Percentiles rank a stretch among this genome's conserved stretches.
Evolutionary conservation across 1,140 invertebrate genomes (phyloP).

Genomic region (Hydropsyche tenuis): DNA sequence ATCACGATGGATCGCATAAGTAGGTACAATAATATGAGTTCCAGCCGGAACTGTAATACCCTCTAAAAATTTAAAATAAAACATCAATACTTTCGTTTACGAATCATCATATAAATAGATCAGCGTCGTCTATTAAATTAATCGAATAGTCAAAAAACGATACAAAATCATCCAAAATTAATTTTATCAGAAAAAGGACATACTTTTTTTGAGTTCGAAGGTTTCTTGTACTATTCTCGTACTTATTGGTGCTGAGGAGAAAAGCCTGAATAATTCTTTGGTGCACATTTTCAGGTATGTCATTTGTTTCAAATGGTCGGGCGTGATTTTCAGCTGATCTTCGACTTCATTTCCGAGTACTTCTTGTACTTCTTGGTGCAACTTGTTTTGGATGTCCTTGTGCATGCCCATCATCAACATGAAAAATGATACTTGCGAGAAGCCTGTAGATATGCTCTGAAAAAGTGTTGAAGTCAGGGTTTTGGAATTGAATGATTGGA

Average conservation of each 20-base stretch:
- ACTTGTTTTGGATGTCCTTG: slow-evolving; percentile 1
- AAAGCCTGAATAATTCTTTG: slow-evolving; percentile 13
- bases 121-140: too few relatives aligned
- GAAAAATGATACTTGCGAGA: neutral
- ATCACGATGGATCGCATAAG: slow-evolving; percentile 2
- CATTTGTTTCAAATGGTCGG: neutral
- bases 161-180: too few relatives aligned
- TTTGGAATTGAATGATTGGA: too few relatives aligned
- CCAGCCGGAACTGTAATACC: neutral
- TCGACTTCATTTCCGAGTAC: slow-evolving; percentile 18
- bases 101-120: too few relatives aligned
- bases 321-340: neutral
- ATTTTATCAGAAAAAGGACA: neutral
- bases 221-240: neutral
- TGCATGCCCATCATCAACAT: slow-evolving; percentile 30
- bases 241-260: slow-evolving; percentile 10
- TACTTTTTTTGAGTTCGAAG: slow-evolving; percentile 13
- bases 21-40: neutral
- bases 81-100: too few relatives aligned
- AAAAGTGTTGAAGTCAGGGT: too few relatives aligned
- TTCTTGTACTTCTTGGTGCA: slow-evolving; percentile 16
- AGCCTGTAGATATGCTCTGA: slow-evolving; percentile 6
- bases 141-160: too few relatives aligned
- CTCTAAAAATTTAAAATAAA: too few relatives aligned
- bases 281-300: slow-evolving; percentile 14